phyloP scores from a whole-genome alignment of 2,888 invertebrate species.

The Nipponacmea schrenckii region DNA sequence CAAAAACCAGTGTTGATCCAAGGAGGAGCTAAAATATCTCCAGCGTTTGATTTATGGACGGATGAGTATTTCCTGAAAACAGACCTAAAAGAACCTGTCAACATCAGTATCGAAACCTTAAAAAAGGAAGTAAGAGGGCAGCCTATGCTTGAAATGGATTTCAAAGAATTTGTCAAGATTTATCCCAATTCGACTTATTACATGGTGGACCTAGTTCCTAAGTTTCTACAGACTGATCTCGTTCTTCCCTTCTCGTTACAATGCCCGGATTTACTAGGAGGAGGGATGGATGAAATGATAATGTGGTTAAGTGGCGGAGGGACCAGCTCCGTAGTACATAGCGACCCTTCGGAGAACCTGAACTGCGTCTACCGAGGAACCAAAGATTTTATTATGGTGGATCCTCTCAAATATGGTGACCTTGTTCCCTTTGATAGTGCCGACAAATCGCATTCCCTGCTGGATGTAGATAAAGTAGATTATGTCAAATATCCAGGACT shows the following conservation, averaged over 20 bases:
- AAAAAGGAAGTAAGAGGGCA: slow-evolving; percentile 63
- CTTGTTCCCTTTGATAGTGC: slow-evolving; percentile 55
- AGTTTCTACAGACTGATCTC: slow-evolving; percentile 58
- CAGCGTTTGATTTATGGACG: slow-evolving; percentile 57
- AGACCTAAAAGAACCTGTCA: slow-evolving; percentile 38
- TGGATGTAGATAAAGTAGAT: slow-evolving; percentile 65
- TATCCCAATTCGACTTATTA: slow-evolving; percentile 60
- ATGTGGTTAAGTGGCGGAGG: slow-evolving; percentile 68
- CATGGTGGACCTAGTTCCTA: slow-evolving; percentile 62
- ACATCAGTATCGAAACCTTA: slow-evolving; percentile 57
- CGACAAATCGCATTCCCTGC: slow-evolving; percentile 58
- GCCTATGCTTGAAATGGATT: slow-evolving; percentile 46
- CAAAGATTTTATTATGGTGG: slow-evolving; percentile 62
- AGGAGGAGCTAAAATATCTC: slow-evolving; percentile 52
- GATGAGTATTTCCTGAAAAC: slow-evolving; percentile 60
- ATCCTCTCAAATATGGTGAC: slow-evolving; percentile 51
- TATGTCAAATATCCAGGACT: slow-evolving; percentile 58
- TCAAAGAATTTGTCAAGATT: slow-evolving; percentile 56
- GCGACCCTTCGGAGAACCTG: slow-evolving; percentile 65
- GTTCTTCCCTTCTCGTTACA: slow-evolving; percentile 60
- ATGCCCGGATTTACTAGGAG: slow-evolving; percentile 48
- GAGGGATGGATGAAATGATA: slow-evolving; percentile 55
- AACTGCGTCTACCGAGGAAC: slow-evolving; percentile 63
- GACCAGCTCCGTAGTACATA: slow-evolving; percentile 66
- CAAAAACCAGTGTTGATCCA: slow-evolving; percentile 57